These are phyloP conservation scores for Parnassius glacialis DNA, from an alignment of 2,888 invertebrate genomes.

Conservation along the genomic window DNA sequence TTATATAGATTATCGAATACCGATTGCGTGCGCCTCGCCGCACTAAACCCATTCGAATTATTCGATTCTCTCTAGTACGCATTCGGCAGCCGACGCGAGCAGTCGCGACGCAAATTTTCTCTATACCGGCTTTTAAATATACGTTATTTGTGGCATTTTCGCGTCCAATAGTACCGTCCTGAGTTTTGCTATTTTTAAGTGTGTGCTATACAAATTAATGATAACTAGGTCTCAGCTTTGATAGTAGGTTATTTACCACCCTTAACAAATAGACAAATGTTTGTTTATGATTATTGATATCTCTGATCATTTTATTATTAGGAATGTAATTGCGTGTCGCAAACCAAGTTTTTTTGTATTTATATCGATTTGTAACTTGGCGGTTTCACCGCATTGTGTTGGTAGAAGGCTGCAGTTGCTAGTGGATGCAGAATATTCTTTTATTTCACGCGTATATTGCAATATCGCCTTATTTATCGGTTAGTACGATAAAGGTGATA, in stretches of 20 bases:
- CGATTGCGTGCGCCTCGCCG: constrained; percentile 68
- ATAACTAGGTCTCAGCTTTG: background rate
- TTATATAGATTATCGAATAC: constrained; percentile 46
- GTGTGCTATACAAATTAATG: constrained; percentile 40
- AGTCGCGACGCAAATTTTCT: constrained; percentile 45
- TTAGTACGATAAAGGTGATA: constrained; percentile 8
- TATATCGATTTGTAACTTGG: constrained; percentile 43
- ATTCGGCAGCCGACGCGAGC: constrained; percentile 47
- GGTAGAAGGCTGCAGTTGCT: constrained; percentile 24
- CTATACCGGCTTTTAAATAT: constrained; percentile 52
- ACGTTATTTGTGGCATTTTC: constrained; percentile 43
- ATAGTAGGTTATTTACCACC: constrained; percentile 3
- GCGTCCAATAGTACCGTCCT: constrained; percentile 64
- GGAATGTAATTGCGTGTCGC: constrained; percentile 36
- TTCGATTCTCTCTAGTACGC: constrained; percentile 65
- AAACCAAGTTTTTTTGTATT: constrained; percentile 45
- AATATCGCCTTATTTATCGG: constrained; percentile 14
- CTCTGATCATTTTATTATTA: constrained; percentile 3
- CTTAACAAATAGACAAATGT: background rate
- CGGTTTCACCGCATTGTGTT: constrained; percentile 29
- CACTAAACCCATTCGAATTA: constrained; percentile 55
- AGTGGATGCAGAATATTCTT: constrained; percentile 14
- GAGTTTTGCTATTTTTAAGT: constrained; percentile 48
- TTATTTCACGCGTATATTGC: constrained; percentile 7
- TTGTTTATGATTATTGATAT: constrained; percentile 2